phyloP scores from a whole-genome alignment of 2,797 vertebrate species.

The Lutjanus argentimaculatus region DNA sequence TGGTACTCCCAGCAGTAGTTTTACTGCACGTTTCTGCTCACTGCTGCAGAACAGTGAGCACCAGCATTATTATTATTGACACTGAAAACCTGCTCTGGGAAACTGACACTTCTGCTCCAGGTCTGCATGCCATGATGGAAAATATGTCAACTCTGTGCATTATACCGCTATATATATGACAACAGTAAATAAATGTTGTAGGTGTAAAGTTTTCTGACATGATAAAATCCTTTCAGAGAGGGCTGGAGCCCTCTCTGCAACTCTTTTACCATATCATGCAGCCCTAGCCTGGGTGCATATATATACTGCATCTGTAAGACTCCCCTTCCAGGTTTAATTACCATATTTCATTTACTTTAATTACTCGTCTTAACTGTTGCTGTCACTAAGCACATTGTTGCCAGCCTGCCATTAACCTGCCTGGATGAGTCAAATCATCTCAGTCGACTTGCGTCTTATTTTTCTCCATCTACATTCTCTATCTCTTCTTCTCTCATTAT shows the following conservation, averaged over 20 bases:
- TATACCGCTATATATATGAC: too few species aligned
- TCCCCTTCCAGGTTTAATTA: constrained; percentile 38
- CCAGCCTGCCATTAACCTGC: constrained; percentile 34
- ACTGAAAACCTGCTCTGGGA: background rate
- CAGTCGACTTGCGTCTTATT: background rate
- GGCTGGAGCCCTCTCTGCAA: background rate
- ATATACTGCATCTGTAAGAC: background rate
- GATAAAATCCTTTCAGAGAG: background rate
- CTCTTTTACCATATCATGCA: too few species aligned
- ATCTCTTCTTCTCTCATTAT: constrained; percentile 16
- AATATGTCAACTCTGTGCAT: too few species aligned
- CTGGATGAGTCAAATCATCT: constrained; percentile 23
- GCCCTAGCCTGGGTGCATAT: background rate
- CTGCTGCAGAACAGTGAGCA: constrained; percentile 23
- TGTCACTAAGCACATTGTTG: constrained; percentile 10
- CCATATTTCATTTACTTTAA: constrained; percentile 39
- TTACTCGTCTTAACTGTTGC: constrained; percentile 37
- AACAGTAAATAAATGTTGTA: too few species aligned
- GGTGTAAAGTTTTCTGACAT: too few species aligned
- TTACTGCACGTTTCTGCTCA: constrained; percentile 5
- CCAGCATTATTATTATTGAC: constrained; percentile 17
- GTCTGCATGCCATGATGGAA: constrained; percentile 1
- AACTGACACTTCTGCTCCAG: background rate
- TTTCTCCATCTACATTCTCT: background rate
- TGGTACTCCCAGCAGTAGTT: constrained; percentile 6